Conservation (phyloP, 2,113 vertebrate species). For the Prunella himalayana region DNA sequence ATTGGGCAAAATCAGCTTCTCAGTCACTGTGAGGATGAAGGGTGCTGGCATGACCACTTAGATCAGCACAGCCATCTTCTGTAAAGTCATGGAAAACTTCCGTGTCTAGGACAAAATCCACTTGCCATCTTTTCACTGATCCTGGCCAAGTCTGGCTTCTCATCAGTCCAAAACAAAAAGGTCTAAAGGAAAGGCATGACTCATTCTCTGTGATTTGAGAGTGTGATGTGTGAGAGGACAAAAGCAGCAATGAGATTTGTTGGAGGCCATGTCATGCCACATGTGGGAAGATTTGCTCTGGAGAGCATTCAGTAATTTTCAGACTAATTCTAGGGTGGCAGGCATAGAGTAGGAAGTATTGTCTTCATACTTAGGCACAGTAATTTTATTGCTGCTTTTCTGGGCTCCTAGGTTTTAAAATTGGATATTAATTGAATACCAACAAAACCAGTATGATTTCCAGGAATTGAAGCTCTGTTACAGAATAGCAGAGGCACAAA, state of each 20-base stretch:
- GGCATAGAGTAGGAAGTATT: background rate
- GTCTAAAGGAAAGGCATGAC: background rate
- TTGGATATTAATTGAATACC: background rate
- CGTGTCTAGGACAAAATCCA: background rate
- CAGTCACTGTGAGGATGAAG: background rate
- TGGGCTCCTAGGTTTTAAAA: background rate
- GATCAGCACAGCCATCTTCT: background rate
- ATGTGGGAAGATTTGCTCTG: background rate
- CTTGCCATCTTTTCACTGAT: background rate
- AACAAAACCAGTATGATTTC: background rate
- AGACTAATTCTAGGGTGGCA: background rate
- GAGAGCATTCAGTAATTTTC: background rate
- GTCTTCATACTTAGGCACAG: background rate
- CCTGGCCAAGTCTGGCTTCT: background rate
- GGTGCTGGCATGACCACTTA: background rate
- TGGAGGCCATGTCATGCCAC: background rate
- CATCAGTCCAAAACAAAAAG: background rate
- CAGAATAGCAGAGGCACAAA: background rate
- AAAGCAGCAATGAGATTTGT: background rate
- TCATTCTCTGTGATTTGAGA: background rate
- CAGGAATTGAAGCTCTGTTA: background rate
- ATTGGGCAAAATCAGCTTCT: background rate
- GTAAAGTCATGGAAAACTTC: background rate
- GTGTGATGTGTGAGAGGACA: background rate
- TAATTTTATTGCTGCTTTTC: background rate